phyloP scores from a whole-genome alignment of 1,140 invertebrate species.

The Solenopsis invicta region DNA sequence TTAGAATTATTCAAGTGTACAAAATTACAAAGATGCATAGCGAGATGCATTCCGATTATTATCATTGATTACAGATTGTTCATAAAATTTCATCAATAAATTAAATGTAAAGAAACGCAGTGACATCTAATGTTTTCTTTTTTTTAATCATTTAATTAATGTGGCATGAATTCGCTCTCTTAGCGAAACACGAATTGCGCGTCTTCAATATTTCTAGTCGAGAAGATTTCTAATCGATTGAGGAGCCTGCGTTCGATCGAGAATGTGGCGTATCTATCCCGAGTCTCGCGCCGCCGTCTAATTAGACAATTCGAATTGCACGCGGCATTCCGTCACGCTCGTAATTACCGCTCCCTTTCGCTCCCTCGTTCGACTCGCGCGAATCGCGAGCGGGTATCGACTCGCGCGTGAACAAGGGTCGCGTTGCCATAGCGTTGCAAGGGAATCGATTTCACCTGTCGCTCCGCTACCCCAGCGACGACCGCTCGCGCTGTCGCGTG shows the following conservation, averaged over 20 bases:
- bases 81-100: neutral
- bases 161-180: neutral
- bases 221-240: neutral
- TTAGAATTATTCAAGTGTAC: conserved; percentile 9
- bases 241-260: neutral
- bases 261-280: neutral
- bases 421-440: conserved; percentile 79
- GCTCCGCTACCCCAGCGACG: conserved; percentile 13
- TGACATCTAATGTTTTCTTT: neutral
- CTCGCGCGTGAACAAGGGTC: conserved; percentile 67
- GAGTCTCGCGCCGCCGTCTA: neutral
- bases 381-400: conserved; percentile 73
- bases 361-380: neutral
- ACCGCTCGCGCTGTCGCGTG: conserved; percentile 46
- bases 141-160: neutral
- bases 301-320: conserved; percentile 28
- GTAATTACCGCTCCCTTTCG: conserved; percentile 16
- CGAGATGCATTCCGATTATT: neutral
- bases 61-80: neutral
- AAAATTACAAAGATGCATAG: neutral
- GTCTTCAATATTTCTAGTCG: neutral
- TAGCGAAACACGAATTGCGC: neutral
- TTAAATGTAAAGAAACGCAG: neutral
- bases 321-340: conserved; percentile 30
- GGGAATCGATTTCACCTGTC: conserved; percentile 78